Percentiles rank a stretch among this genome's conserved stretches.
phyloP scores from a whole-genome alignment of 2,113 vertebrate genomes.

The Ailurus styani region DNA sequence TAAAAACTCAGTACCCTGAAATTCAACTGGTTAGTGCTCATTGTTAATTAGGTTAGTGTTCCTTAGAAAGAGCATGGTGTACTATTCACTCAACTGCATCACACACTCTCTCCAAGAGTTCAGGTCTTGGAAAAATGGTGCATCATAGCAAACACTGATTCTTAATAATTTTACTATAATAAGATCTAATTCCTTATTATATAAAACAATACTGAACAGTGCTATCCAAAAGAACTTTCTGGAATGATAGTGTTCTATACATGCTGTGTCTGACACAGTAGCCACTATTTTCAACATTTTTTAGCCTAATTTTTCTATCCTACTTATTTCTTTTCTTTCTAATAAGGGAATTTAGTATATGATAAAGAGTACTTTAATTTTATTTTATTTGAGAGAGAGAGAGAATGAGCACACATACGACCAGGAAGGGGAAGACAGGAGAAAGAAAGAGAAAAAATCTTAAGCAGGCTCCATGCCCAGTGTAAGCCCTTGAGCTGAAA shows the following conservation, averaged over 20 bases:
- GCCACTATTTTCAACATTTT: neutral
- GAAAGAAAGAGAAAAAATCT: neutral
- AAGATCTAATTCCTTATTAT: neutral
- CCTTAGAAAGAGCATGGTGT: neutral
- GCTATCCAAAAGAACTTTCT: neutral
- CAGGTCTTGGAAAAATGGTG: conserved; percentile 7
- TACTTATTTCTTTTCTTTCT: neutral
- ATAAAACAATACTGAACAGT: neutral
- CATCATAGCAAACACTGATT: neutral
- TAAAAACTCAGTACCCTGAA: neutral
- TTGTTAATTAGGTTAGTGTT: neutral
- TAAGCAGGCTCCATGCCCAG: neutral
- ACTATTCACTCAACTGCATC: neutral
- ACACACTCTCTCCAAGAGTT: neutral
- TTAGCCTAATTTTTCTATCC: neutral
- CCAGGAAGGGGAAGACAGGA: neutral
- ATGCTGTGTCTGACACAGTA: neutral
- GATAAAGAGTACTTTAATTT: neutral
- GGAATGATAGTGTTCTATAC: neutral
- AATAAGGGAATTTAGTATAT: neutral
- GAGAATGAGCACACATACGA: neutral
- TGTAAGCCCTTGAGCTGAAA: neutral
- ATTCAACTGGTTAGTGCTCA: neutral
- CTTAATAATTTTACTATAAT: neutral
- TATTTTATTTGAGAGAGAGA: neutral